Percentiles rank a stretch among this genome's conserved stretches.
Evolutionary conservation across 2,888 invertebrate genomes (phyloP).

Genomic region (Apamea anceps): DNA sequence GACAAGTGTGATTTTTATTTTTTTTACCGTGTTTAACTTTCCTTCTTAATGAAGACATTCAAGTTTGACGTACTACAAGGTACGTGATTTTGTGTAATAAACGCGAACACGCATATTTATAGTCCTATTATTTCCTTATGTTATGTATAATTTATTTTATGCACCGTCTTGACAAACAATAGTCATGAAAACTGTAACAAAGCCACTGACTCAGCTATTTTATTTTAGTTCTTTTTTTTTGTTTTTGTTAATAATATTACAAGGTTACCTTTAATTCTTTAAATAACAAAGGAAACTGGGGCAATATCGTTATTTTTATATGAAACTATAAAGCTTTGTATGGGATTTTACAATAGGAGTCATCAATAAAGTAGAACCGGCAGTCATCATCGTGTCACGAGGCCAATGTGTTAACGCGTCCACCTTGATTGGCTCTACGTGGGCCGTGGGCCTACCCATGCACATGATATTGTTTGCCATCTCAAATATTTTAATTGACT

Average conservation of each 20-base stretch:
- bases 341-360: slow-evolving; percentile 38
- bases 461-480: slow-evolving; percentile 48
- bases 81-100: slow-evolving; percentile 35
- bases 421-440: slow-evolving; percentile 72
- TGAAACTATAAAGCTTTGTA: slow-evolving; percentile 10
- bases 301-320: slow-evolving; percentile 25
- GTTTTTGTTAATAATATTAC: slow-evolving; percentile 4
- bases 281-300: slow-evolving; percentile 24
- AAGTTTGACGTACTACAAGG: slow-evolving; percentile 32
- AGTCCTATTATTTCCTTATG: slow-evolving; percentile 30
- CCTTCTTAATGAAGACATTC: slow-evolving; percentile 41
- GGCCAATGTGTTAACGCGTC: slow-evolving; percentile 72
- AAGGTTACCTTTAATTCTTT: slow-evolving; percentile 18
- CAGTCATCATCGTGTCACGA: slow-evolving; percentile 69
- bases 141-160: slow-evolving; percentile 25
- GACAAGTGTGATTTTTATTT: slow-evolving; percentile 56
- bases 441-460: slow-evolving; percentile 61
- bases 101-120: not conserved
- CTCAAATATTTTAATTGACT: slow-evolving; percentile 42
- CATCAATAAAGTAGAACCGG: slow-evolving; percentile 58
- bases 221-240: no score
- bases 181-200: slow-evolving; percentile 20
- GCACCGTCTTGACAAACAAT: not conserved
- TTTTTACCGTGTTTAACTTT: slow-evolving; percentile 40
- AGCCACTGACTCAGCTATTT: not conserved